These are phyloP conservation scores for Parnassius mnemosyne DNA, from an alignment of 2,888 invertebrate genomes.

Conservation along the genomic window DNA sequence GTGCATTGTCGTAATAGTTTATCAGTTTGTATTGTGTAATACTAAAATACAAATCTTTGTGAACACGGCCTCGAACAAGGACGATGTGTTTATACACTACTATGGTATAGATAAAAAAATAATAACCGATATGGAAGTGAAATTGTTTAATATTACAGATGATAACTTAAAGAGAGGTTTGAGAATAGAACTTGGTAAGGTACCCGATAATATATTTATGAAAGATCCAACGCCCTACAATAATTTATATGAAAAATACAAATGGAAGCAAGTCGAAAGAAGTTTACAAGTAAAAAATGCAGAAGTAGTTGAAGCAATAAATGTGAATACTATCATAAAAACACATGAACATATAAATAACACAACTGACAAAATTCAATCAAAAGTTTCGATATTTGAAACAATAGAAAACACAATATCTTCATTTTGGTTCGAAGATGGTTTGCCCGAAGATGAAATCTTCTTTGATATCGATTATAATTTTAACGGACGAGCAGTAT, in stretches of 20 bases:
- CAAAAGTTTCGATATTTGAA: constrained; percentile 37
- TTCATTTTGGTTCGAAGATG: constrained; percentile 48
- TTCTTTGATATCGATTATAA: constrained; percentile 43
- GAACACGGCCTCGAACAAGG: constrained; percentile 38
- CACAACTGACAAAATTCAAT: constrained; percentile 38
- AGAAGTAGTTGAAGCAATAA: constrained; percentile 46
- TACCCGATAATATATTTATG: constrained; percentile 52
- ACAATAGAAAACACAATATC: constrained; percentile 44
- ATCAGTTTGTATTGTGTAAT: constrained; percentile 30
- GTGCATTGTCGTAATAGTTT: background rate
- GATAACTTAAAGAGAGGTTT: constrained; percentile 53
- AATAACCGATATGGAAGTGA: constrained; percentile 49
- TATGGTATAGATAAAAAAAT: constrained; percentile 47
- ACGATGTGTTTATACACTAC: constrained; percentile 36
- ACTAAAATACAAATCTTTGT: constrained; percentile 48
- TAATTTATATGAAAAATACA: constrained; percentile 46
- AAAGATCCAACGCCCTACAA: constrained; percentile 58
- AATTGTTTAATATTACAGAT: constrained; percentile 53
- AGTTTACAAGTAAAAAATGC: constrained; percentile 42
- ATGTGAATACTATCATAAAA: constrained; percentile 42
- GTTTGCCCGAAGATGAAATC: constrained; percentile 47
- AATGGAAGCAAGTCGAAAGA: constrained; percentile 55
- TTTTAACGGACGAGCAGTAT: constrained; percentile 39
- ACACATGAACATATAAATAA: constrained; percentile 50
- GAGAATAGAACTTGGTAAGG: constrained; percentile 49